These are phyloP conservation scores for Oceanites oceanicus DNA, from an alignment of 2,113 vertebrate species.

Conservation along the genomic window DNA sequence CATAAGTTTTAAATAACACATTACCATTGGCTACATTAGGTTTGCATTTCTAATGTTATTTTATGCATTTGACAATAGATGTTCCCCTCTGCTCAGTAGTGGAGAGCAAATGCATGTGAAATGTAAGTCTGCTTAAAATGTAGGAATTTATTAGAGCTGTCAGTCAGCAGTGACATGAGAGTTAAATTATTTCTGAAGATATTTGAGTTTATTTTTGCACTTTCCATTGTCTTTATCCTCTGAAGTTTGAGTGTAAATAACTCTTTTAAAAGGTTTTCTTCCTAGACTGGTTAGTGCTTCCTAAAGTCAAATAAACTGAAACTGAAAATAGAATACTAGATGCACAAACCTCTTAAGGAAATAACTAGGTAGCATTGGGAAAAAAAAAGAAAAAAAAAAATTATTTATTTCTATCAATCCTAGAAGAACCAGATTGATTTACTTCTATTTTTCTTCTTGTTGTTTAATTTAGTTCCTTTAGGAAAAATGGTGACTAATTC, in stretches of 20 bases:
- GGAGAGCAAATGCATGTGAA: constrained; percentile 72
- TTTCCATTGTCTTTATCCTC: constrained; percentile 61
- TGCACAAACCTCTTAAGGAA: neutral
- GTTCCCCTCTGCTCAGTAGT: constrained; percentile 71
- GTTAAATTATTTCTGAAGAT: constrained; percentile 76
- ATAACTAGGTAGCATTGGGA: rapidly evolving
- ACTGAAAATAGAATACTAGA: neutral
- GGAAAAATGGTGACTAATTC: neutral
- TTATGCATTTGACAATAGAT: constrained; percentile 80
- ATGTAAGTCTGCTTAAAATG: constrained; percentile 77
- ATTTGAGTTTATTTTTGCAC: constrained; percentile 47
- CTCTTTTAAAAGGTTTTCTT: constrained; percentile 31
- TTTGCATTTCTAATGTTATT: constrained; percentile 82
- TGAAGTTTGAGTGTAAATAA: constrained; percentile 51
- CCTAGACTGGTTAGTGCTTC: neutral
- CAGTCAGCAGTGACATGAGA: constrained; percentile 76
- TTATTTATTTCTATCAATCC: neutral
- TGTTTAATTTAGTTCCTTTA: neutral
- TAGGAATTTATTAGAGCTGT: constrained; percentile 81
- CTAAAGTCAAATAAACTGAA: constrained; percentile 1
- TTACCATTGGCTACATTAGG: constrained; percentile 76
- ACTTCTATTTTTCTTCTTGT: neutral
- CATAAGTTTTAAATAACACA: constrained; percentile 88
- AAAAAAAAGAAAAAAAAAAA: too few relatives aligned
- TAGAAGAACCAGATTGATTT: rapidly evolving